Percentiles rank a stretch among this genome's conserved stretches.
These are phyloP conservation scores for Anaspis maculata DNA, from an alignment of 2,888 invertebrate genomes.

Conservation along the genomic window DNA sequence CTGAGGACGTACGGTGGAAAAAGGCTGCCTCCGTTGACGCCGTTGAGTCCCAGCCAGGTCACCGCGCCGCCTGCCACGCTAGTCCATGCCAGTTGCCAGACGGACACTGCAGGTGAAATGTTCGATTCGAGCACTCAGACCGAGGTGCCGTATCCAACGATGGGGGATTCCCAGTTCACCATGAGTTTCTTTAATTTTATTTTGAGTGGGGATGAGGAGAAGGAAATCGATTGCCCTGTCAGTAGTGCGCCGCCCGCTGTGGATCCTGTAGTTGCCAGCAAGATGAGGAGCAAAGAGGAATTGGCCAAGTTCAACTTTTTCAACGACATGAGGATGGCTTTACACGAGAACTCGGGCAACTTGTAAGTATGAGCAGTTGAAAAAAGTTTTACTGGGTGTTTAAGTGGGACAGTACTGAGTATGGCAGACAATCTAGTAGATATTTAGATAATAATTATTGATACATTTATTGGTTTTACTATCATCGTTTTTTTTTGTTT, in stretches of 20 bases:
- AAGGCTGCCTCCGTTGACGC: background rate
- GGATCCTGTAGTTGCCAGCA: slow-evolving; percentile 10
- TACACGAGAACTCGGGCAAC: slow-evolving; percentile 26
- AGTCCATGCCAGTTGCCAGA: slow-evolving; percentile 4
- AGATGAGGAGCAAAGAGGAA: slow-evolving; percentile 8
- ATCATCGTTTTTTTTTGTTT: no score
- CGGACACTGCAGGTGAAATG: background rate
- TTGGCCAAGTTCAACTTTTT: slow-evolving; percentile 22
- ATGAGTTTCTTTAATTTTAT: slow-evolving; percentile 5
- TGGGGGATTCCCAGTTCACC: slow-evolving; percentile 3
- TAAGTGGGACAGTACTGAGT: no score
- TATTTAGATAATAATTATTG: no score
- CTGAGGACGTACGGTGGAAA: slow-evolving; percentile 3
- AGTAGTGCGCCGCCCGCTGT: no score
- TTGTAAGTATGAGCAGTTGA: slow-evolving; percentile 29
- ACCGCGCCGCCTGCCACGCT: slow-evolving; percentile 1
- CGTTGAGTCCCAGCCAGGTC: background rate
- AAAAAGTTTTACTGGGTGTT: no score
- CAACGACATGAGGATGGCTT: slow-evolving; percentile 25
- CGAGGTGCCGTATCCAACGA: background rate
- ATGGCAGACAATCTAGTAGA: no score
- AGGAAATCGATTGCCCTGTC: background rate
- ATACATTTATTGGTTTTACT: no score
- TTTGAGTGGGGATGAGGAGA: background rate
- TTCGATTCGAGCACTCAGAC: slow-evolving; percentile 7